Evolutionary conservation across 2,888 invertebrate species (phyloP), one percentile per base, ranked within the genome.

Genomic region (Hyposoter didymator): DNA sequence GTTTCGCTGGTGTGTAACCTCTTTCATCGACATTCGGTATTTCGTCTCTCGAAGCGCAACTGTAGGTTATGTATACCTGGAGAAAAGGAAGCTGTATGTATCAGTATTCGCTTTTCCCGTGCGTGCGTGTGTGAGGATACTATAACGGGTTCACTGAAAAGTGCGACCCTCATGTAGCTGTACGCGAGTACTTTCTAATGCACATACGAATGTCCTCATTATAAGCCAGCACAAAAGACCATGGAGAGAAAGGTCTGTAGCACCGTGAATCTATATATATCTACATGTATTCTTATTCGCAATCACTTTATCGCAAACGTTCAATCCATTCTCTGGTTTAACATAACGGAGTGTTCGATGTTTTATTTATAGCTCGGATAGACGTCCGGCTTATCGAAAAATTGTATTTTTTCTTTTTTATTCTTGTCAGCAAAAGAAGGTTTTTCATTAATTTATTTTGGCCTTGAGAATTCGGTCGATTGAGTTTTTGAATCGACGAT

Each of bases 141-240:
- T 73, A 80, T 35, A 80, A 32, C 7, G 35, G 45, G 43, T 74
- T 73, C 43, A 67, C 73, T 55, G 73, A 81, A 81, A 81, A 81
- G 74, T 80, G 39, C 39, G 73, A 74, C 55, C 66, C 74, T 81
- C 55, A 12, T 43, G 43, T 66, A 80, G 66, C 52, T 43, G 73
- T 66, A 80, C 49, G 72, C 72, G 72, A 66, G 74, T 67, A 66
- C 67, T 81, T 81, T 66, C 66, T 74, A 74, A 81, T 74, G 80
- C 80, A 81, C 74, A 74, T 81, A 81, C 80, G 66, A 81, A 81
- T 74, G 80, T 67, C 66, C 66, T 81, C 74, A 81, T 81, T 81
- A 74, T 59, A 59, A 74, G 39, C 52, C n/a, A 28, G 80, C 52
- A 73, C 80, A 80, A 80, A 80, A 80, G 80, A 80, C 47, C 69